Evolutionary conservation across 2,888 invertebrate species (phyloP), one percentile per base, ranked within the genome.

Genomic region (Calameuta idolon): DNA sequence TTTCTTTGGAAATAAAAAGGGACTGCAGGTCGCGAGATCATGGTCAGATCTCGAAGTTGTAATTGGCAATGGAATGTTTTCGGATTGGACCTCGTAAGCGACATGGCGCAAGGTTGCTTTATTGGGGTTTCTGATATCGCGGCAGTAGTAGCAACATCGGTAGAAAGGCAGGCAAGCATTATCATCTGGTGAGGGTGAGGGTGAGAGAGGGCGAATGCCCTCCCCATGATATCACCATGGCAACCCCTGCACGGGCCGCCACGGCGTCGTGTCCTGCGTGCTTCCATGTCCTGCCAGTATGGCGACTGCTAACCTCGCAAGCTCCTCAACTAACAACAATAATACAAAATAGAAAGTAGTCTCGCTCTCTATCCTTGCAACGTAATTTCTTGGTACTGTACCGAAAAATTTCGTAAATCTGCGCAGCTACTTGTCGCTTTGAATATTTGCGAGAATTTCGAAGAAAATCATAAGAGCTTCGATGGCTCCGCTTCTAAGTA

Each of bases 201-300:
- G 90, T 87, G 88, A 86, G 88, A 88, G 89, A 90, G 90, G 88
- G 89, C 87, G 87, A 89, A 87, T 86, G 85, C 88, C 87, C 89
- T 90, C 89, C 81, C 81, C 87, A 87, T 86, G 83, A 86, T 83
- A 90, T 91, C 88, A 87, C 90, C 91, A 91, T 91, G 89, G 91
- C 90, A 91, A 91, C 91, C 88, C 91, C 90, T 88, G 84, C 84
- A 86, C 85, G 87, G 87, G 83, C 88, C 88, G 89, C 87, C 84
- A 87, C 87, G 87, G 87, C 86, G 87, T 89, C 86, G 82, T 89
- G 87, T 90, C 89, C 89, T 88, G 86, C 85, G 86, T 87, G 86
- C 86, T 86, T 87, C 86, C 85, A 86, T 85, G 87, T 88, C 88
- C 88, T 88, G 87, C 87, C 85, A 88, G 86, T 87, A 90, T 90